These are phyloP conservation scores for Amphipoea oculea DNA, from an alignment of 2,888 invertebrate genomes.

Conservation along the genomic window DNA sequence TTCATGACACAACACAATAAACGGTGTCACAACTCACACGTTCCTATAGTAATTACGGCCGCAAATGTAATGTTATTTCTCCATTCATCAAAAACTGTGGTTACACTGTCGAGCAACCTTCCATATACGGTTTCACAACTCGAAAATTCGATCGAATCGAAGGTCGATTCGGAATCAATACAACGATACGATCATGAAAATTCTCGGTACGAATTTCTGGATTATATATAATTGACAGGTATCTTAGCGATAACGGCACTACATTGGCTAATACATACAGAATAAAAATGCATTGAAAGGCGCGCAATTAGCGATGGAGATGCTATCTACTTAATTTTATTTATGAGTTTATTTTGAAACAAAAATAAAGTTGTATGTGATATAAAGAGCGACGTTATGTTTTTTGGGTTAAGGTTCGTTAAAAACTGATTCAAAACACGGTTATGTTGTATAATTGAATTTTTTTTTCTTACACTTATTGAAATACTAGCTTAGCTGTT, in stretches of 20 bases:
- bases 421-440: not conserved
- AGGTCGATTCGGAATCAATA: conserved; percentile 70
- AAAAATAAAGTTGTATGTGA: conserved; percentile 36
- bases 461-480: not conserved
- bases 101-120: conserved; percentile 67
- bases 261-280: conserved; percentile 48
- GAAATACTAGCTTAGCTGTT: not conserved
- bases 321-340: conserved; percentile 59
- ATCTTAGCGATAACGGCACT: conserved; percentile 56
- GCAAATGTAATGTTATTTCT: conserved; percentile 41
- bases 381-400: conserved; percentile 8
- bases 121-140: conserved; percentile 75
- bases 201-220: conserved; percentile 58
- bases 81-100: conserved; percentile 45
- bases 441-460: not conserved
- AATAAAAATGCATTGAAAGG: conserved; percentile 53
- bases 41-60: conserved; percentile 27
- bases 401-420: conserved; percentile 53
- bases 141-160: conserved; percentile 70
- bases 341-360: conserved; percentile 46
- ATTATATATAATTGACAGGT: conserved; percentile 67
- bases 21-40: conserved; percentile 20
- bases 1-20: not conserved
- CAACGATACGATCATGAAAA: conserved; percentile 66
- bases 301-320: conserved; percentile 50